Conservation (phyloP, 2,797 vertebrate species). For the Malacoraja senta region DNA sequence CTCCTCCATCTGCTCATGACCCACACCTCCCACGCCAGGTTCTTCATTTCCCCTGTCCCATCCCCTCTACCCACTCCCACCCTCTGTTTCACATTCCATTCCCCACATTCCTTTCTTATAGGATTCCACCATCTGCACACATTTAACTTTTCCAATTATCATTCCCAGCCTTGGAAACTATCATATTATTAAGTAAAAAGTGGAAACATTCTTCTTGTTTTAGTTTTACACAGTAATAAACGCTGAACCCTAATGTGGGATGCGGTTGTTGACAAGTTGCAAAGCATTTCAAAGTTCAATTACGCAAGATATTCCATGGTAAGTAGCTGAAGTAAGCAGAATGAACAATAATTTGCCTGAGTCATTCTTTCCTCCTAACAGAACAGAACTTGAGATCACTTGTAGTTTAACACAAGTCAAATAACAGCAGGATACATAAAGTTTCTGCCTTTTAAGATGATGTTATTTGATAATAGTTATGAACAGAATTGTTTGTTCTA, state of each 20-base stretch:
- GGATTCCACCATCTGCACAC: too few relatives aligned
- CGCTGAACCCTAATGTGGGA: not conserved
- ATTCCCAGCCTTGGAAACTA: too few relatives aligned
- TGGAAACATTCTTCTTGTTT: not conserved
- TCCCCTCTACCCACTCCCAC: too few relatives aligned
- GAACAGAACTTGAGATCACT: not conserved
- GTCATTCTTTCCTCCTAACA: not conserved
- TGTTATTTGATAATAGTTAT: not conserved
- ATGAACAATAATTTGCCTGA: not conserved
- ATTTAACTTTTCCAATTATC: too few relatives aligned
- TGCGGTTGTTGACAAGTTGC: not conserved
- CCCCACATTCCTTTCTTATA: too few relatives aligned
- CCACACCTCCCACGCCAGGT: too few relatives aligned
- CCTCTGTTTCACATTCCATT: too few relatives aligned
- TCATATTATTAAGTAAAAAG: not conserved
- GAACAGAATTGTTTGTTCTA: not conserved
- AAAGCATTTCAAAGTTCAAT: constrained; percentile 1
- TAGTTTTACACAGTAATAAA: not conserved
- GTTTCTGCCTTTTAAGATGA: not conserved
- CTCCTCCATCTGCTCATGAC: too few relatives aligned
- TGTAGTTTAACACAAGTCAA: not conserved
- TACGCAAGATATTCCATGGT: not conserved
- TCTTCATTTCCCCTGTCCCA: too few relatives aligned
- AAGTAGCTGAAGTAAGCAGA: not conserved
- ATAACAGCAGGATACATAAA: not conserved